Evolutionary conservation across 2,113 vertebrate species (phyloP), one percentile per base, ranked within the genome.

Genomic region (Ptychochromis oligacanthus): DNA sequence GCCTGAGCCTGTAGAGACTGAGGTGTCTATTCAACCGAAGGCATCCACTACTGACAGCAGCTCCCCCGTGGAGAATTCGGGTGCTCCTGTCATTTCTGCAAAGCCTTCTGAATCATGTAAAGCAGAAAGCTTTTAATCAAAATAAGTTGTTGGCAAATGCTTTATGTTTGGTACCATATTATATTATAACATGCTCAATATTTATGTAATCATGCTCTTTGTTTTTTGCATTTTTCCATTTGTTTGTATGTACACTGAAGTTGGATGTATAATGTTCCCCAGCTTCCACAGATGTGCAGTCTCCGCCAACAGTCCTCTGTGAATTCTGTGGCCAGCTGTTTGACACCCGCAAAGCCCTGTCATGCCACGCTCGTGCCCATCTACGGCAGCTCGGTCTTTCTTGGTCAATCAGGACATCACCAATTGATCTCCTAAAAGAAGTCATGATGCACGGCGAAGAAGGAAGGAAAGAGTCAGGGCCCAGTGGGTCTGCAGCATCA

Each of bases 241-340:
- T 46, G 12, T 70, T 77, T 58, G 3, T 43, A 15, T 61, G 11
- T 70, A 22, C 10, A 31, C 14, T 7, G 46, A n/a, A 7, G 1
- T 80, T 36, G 43, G 2, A 13, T 64, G 10, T 52, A 59, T 55
- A 56, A 56, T 40, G 24, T 17, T 24, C 9, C 8, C 46, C 72
- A 11, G 36, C 1, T 75, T 59, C 77, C 38, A 22, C 83, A 22
- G 96, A 96, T 58, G 65, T 90, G 17, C 95, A 96, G 17, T 94
- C 96, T 4, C 92, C 94, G 1, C 95, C 96, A 2, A 96, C 97
- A 12, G 96, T 98, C 88, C 96, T 96, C 24, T 99, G 98, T 2
- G 96, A 98, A 56, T 98, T 96, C 93, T 99, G 97, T 2, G 96
- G 97, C 0, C 97, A 98, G 88, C 96, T 96, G 90, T 99, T 99